Evolutionary conservation across 2,888 invertebrate species (phyloP).

Genomic region (Catotricha subobsoleta): DNA sequence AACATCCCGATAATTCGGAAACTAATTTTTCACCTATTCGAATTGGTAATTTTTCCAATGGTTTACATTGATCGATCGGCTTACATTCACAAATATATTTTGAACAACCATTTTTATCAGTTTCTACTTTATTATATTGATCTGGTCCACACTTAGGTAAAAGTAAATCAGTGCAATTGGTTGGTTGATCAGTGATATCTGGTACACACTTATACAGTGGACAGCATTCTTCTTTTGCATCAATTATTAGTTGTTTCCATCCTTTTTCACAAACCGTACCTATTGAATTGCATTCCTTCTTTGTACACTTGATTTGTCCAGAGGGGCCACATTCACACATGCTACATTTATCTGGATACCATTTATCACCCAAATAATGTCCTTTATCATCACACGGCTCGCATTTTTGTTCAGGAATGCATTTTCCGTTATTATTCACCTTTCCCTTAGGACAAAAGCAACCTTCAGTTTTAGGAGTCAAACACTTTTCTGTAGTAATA

Average conservation of each 20-base stretch:
- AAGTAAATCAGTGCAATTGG: slow-evolving; percentile 43
- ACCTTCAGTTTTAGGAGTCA: slow-evolving; percentile 42
- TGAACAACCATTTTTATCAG: slow-evolving; percentile 45
- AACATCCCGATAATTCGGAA: slow-evolving; percentile 49
- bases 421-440: slow-evolving; percentile 51
- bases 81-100: slow-evolving; percentile 63
- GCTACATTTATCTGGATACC: slow-evolving; percentile 53
- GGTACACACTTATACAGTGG: slow-evolving; percentile 31
- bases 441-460: slow-evolving; percentile 69
- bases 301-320: slow-evolving; percentile 43
- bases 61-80: slow-evolving; percentile 49
- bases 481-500: slow-evolving; percentile 26
- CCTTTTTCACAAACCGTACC: slow-evolving; percentile 44
- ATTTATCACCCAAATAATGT: slow-evolving; percentile 43
- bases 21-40: slow-evolving; percentile 43
- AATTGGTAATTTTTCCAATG: slow-evolving; percentile 29
- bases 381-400: slow-evolving; percentile 55
- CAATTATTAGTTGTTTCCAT: slow-evolving; percentile 33
- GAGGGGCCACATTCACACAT: slow-evolving; percentile 43
- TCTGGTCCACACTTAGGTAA: slow-evolving; percentile 51
- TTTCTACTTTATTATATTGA: slow-evolving; percentile 49
- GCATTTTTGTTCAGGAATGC: slow-evolving; percentile 47
- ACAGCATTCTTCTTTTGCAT: slow-evolving; percentile 46
- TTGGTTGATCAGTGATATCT: slow-evolving; percentile 8
- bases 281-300: slow-evolving; percentile 36